Evolutionary conservation across 2,888 invertebrate species (phyloP).

Genomic region (Danaus chrysippus): DNA sequence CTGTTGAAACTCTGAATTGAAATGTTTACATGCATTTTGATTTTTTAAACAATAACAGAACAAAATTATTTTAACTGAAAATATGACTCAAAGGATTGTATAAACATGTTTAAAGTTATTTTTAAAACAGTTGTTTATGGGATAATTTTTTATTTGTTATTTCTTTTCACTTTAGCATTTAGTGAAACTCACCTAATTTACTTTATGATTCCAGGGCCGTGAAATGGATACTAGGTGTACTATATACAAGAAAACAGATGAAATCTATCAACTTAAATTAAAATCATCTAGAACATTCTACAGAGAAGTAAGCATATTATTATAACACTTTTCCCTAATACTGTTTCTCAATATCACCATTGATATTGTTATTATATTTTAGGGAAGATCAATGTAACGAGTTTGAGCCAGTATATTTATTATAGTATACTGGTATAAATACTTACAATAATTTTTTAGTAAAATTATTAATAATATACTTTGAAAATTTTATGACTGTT

Average conservation of each 20-base stretch:
- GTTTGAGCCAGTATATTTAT: constrained; percentile 47
- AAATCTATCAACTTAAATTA: constrained; percentile 97
- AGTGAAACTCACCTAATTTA: constrained; percentile 7
- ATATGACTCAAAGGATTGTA: no score
- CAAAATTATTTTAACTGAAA: not conserved
- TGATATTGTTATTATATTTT: constrained; percentile 33
- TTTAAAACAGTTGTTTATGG: no score
- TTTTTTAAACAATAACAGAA: constrained; percentile 47
- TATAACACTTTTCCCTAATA: constrained; percentile 17
- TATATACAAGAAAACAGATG: constrained; percentile 98
- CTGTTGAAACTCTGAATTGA: constrained; percentile 33
- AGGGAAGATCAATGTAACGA: constrained; percentile 46
- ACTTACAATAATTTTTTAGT: constrained; percentile 40
- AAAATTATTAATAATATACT: not conserved
- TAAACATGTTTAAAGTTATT: no score
- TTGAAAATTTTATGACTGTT: not conserved
- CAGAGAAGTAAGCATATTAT: constrained; percentile 80
- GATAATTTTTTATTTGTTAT: not conserved
- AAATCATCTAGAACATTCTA: constrained; percentile 97
- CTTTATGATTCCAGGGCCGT: constrained; percentile 80
- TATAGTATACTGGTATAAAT: constrained; percentile 45
- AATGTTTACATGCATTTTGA: constrained; percentile 44
- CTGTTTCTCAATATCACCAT: constrained; percentile 16
- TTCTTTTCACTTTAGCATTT: not conserved
- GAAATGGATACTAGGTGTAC: constrained; percentile 97